These are phyloP conservation scores for Isichthys henryi DNA, from an alignment of 2,113 vertebrate species.

Conservation along the genomic window DNA sequence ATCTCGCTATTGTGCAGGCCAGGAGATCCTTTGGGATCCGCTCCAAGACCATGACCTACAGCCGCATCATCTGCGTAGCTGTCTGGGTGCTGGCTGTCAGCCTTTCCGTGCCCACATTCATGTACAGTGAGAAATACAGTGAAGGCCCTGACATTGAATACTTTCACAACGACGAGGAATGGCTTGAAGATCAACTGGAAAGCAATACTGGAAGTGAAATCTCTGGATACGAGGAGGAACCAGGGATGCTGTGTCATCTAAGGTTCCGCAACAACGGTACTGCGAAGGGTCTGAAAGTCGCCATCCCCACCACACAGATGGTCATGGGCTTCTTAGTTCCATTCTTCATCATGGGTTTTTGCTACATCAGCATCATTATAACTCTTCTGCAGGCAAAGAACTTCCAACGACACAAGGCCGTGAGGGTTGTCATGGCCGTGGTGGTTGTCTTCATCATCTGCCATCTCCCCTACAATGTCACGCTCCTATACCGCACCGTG, in stretches of 20 bases:
- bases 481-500: constrained; percentile 54
- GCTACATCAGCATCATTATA: constrained; percentile 68
- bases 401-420: constrained; percentile 77
- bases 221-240: background rate
- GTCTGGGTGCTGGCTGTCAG: constrained; percentile 69
- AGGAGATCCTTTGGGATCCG: constrained; percentile 72
- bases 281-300: constrained; percentile 50
- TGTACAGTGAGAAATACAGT: constrained; percentile 49
- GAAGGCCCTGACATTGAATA: rapidly evolving
- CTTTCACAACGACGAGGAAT: no score
- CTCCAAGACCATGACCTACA: constrained; percentile 51
- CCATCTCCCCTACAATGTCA: constrained; percentile 76
- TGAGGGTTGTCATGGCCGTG: constrained; percentile 75
- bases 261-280: constrained; percentile 24
- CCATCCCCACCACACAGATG: constrained; percentile 63
- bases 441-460: constrained; percentile 73
- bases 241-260: constrained; percentile 57
- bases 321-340: constrained; percentile 77
- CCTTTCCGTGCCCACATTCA: constrained; percentile 67
- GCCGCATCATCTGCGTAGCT: constrained; percentile 53
- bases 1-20: constrained; percentile 81
- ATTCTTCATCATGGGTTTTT: constrained; percentile 71
- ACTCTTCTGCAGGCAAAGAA: constrained; percentile 71
- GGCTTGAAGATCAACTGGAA: rapidly evolving
- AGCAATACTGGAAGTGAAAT: constrained; percentile 6